Evolutionary conservation across 2,888 invertebrate species (phyloP), one percentile per base, ranked within the genome.

Genomic region (Ophraella communa): DNA sequence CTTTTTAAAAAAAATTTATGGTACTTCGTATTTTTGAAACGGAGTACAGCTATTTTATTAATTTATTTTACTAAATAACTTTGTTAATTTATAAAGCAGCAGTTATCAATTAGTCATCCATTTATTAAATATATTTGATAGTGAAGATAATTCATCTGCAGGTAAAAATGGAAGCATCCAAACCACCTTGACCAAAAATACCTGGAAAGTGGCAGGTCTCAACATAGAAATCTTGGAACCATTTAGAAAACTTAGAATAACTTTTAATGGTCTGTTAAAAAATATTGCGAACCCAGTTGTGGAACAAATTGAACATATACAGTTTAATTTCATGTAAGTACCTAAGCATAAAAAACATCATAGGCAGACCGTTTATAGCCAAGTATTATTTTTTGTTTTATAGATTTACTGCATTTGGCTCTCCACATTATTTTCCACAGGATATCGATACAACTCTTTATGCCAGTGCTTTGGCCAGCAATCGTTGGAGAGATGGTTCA

Each of bases 211-310:
- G 0, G 84, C 82, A 17, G 88, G 87, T 0, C 78, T 93, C 39
- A 85, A 85, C 70, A 83, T 93, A 24, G 87, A 88, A 72, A 81
- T 87, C 42, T 72, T 90, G 45, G 88, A 91, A 73, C 86, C 89
- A 0, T 85, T 87, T 75, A 80, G 80, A 64, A 83, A 85, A 61
- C 85, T 90, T 83, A 84, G 91, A 73, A 83, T 93, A 17, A 79
- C 87, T 27, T 93, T 85, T 78, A 91, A 90, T 78, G 93, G 93
- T 0, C 79, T 89, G n/a, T 78, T 92, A 49, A 85, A 83, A 73
- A 79, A 80, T 23, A 76, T 79, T 8, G 79, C 83, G 51, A 77
- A 76, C 21, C 72, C 73, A 10, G 71, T 72, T 23, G 68, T 83
- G 66, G 82, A 80, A 53, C 76, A 78, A 23, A 67, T 83, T 3